Evolutionary conservation across 2,797 vertebrate genomes (phyloP).

Genomic region (Florisuga fusca): DNA sequence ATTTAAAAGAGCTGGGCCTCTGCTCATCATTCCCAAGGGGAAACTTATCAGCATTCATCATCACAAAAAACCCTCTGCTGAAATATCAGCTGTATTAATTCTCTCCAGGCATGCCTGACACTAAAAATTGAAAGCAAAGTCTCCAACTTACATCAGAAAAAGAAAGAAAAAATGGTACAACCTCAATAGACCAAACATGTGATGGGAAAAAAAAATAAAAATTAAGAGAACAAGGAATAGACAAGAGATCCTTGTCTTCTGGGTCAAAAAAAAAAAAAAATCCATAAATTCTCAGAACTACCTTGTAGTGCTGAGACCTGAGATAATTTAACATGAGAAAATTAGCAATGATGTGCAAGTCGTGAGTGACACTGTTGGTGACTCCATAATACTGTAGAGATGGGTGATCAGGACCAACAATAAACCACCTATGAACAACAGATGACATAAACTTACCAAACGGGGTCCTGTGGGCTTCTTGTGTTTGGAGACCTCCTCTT

Average conservation of each 20-base stretch:
- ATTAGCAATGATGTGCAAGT: not conserved
- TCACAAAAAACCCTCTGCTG: not conserved
- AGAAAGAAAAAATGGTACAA: not conserved
- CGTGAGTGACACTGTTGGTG: rapidly evolving
- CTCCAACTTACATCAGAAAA: not conserved
- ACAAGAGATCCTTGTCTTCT: not conserved
- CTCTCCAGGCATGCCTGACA: not conserved
- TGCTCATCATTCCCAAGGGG: not conserved
- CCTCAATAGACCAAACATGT: not conserved
- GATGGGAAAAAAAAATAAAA: rapidly evolving
- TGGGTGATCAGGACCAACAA: not conserved
- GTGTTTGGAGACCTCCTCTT: not conserved
- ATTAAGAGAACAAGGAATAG: rapidly evolving
- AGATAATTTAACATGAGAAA: not conserved
- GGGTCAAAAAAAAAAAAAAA: not conserved
- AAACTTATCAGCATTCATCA: not conserved
- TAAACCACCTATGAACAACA: not conserved
- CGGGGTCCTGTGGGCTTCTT: not conserved
- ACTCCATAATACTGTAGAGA: not conserved
- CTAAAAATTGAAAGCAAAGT: not conserved
- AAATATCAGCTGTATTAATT: not conserved
- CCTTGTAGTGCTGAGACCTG: not conserved
- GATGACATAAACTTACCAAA: not conserved
- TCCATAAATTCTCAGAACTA: not conserved
- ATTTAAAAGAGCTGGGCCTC: not conserved